Evolutionary conservation across 2,888 invertebrate species (phyloP), one percentile per base, ranked within the genome.

Genomic region (Hermaeophaga mercurialis): DNA sequence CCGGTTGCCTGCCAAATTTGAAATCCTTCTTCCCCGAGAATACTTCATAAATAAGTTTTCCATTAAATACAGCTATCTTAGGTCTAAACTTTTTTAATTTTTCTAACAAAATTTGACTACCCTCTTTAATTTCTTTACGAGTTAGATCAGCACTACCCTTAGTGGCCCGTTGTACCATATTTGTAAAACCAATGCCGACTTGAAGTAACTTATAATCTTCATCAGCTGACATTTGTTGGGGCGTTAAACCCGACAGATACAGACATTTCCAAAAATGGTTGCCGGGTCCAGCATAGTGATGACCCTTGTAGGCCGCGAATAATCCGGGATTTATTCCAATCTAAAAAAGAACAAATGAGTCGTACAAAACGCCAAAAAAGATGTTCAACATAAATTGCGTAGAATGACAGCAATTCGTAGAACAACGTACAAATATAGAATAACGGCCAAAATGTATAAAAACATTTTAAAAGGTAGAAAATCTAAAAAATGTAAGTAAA

Each of bases 251-350:
- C 43, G 96, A 94, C 66, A 96, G 81, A 80, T 93, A 96, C 61
- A 97, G 82, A 78, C 96, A 97, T 82, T 96, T 96, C 97, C 97
- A 98, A 82, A 98, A 97, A 82, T 98, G 98, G 81, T 98, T 98
- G 39, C 97, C 97, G 39, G 96, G 96, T 47, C 97, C 97, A 49
- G 97, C 96, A 82, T 98, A 98, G 80, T 98, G 96, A 80, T 97
- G 97, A 1, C 96, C 96, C 79, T 96, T 95, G 81, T 94, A 96
- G 63, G 97, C 97, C 65, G 97, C 96, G 81, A 94, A 95, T 71
- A 96, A 81, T 1, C 97, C 96, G 8, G 97, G 97, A 83, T 98
- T 98, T 71, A 97, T 96, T 66, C 97, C 97, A 81, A 98, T 93
- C 96, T 97, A 82, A 9, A 54, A 58, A 26, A 26, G 17, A 36